These are phyloP conservation scores for Leptobrachium leishanense DNA, from an alignment of 2,113 vertebrate genomes.

Conservation along the genomic window DNA sequence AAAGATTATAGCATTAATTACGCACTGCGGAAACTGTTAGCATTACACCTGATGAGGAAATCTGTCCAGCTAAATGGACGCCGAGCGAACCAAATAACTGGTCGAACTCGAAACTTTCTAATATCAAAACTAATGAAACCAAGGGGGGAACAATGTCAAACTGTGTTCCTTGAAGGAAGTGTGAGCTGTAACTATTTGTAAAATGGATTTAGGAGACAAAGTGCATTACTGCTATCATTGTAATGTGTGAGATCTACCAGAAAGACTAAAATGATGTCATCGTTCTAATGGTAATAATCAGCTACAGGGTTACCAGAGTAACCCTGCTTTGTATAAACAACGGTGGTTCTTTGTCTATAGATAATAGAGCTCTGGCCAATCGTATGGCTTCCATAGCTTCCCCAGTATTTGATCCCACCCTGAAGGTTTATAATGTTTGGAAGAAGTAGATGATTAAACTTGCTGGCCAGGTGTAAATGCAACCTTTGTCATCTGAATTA, in stretches of 20 bases:
- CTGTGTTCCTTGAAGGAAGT: not conserved
- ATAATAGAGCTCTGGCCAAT: slow-evolving; percentile 35
- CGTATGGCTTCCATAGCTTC: slow-evolving; percentile 18
- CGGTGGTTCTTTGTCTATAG: slow-evolving; percentile 37
- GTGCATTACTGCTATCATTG: not conserved
- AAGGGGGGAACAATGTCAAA: not conserved
- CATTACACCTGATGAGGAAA: not conserved
- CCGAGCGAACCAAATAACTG: not conserved
- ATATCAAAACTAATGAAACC: not conserved
- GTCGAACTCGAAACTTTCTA: not conserved
- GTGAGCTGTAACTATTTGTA: not conserved
- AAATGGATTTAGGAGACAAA: slow-evolving; percentile 1
- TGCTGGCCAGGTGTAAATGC: slow-evolving; percentile 92
- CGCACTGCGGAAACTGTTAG: not conserved
- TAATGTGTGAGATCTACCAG: not conserved
- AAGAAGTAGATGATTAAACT: slow-evolving; percentile 99
- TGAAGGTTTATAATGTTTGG: slow-evolving; percentile 77
- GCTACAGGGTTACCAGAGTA: slow-evolving; percentile 24
- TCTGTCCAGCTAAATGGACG: not conserved
- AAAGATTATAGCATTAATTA: too few relatives aligned
- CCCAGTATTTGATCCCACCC: slow-evolving; percentile 40
- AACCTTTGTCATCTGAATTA: slow-evolving; percentile 92
- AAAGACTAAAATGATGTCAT: not conserved
- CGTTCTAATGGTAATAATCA: slow-evolving; percentile 15
- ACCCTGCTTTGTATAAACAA: slow-evolving; percentile 37